Base-by-base conservation (phyloP, 2,797 vertebrate genomes). In the Trachurus trachurus region DNA sequence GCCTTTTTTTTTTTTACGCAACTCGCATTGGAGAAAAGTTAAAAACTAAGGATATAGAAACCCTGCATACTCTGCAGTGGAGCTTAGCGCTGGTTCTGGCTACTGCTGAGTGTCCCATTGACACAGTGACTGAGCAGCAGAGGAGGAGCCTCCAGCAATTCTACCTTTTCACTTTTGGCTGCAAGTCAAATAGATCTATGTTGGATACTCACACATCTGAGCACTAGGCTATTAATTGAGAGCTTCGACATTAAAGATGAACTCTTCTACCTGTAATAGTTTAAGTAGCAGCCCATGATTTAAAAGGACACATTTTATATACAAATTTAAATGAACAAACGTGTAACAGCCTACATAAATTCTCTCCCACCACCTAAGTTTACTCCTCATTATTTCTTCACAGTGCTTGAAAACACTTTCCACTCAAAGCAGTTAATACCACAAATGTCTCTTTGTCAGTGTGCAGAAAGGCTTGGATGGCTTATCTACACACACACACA, bases 371-470 rank as follows among this genome's bases (percentile, higher is more conserved):
- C 22, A 8, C 1, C 22, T 16, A 61, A 9, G 16, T 49, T 49
- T 49, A 49, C 1, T 49, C 45, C 19, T 49, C 17, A n/a, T 9
- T 19, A 49, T 11, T 5, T 52, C 76, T 17, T 63, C 80, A 70
- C 78, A 78, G 76, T 39, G 54, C 82, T 62, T 79, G 78, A 78
- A 62, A 83, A 81, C 49, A 61, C 61, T 15, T 82, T 16, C 44
- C 15, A 52, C 57, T 66, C 59, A 74, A 66, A 58, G 42, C 21
- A 59, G 57, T 78, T 70, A 62, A 82, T 71, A 63, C 58, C 69
- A 91, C 91, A 93, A 77, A 64, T 72, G 71, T 73, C 47, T 87
- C 88, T 90, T 92, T 93, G 91, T 93, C 66, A 66, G 74, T 86
- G 81, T 80, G 88, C 80, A 60, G 60, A 70, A 74, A 91, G 70